Base-by-base conservation (phyloP, 2,113 vertebrate species). In the Puntigrus tetrazona region DNA sequence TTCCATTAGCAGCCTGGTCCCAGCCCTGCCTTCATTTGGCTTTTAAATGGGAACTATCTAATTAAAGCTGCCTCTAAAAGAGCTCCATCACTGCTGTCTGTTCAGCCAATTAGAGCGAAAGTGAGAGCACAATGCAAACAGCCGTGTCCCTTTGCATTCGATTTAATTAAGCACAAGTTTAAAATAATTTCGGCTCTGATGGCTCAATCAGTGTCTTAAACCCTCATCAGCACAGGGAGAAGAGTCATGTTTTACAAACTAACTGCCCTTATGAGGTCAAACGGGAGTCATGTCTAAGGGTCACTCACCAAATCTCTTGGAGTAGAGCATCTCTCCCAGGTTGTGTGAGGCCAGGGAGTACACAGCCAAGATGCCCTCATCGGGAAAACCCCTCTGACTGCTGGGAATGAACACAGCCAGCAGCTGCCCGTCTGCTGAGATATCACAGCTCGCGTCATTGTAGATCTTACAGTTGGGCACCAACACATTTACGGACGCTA, bases 391-490 rank as follows among this genome's bases (percentile, higher is more conserved):
- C 57, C 98, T 94, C 84, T 99, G 98, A 70, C 97, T 99, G 93
- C 98, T 98, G 83, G 98, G 98, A 90, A 99, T 98, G 89, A 99
- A 99, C n/a, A 98, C 98, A 7, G 98, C 98, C 88, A 99, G 93
- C 77, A 99, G 95, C 91, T 99, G 97, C 57, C 98, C 98, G 65
- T 99, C 97, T 0, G 97, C 96, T 16, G 98, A 99, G 92, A 99
- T 98, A 92, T 99, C 98, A 14, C 98, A 99, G 88, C 98, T 99
- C 13, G 98, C 98, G 22, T 99, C 98, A 4, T 99, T 99, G 94
- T 99, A 99, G 93, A 99, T 99, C 91, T 99, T 99, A 92, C 98
- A 99, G 94, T 99, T 98, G 91, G 97, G 97, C 86, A 99, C 98
- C 93, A 99, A 94, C 34, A 99, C 98, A 31, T 99, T 99, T 88